These are phyloP conservation scores for Mesitornis unicolor DNA, from an alignment of 2,113 vertebrate genomes.

Conservation along the genomic window DNA sequence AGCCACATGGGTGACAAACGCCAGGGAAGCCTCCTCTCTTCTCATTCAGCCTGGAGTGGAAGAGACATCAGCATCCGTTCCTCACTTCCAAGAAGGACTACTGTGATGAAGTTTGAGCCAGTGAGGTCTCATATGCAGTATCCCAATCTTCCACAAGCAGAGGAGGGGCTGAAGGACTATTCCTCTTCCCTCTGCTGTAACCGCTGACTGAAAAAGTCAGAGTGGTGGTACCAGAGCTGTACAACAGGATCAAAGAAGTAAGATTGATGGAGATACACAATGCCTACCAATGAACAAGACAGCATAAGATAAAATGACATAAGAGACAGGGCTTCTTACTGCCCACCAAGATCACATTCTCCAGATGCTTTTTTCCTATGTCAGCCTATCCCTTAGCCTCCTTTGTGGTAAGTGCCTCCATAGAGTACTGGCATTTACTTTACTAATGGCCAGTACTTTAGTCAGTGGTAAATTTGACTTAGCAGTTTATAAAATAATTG, in stretches of 20 bases:
- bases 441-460: background rate
- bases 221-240: background rate
- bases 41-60: background rate
- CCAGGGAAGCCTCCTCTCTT: background rate
- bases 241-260: background rate
- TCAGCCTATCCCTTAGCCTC: background rate
- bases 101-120: background rate
- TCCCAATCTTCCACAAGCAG: background rate
- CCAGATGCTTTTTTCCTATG: background rate
- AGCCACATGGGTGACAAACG: background rate
- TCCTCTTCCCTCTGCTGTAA: background rate
- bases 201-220: background rate
- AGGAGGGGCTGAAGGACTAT: background rate
- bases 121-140: accelerated
- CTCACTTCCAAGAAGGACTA: background rate
- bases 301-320: background rate
- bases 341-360: background rate
- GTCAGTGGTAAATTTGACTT: background rate
- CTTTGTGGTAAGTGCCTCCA: background rate
- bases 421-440: background rate
- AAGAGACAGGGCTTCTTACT: background rate
- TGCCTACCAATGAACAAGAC: background rate
- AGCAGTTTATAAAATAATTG: background rate
- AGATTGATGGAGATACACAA: background rate
- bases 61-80: background rate